Conservation (phyloP, 2,888 invertebrate genomes). For the Drosophila suboccidentalis region DNA sequence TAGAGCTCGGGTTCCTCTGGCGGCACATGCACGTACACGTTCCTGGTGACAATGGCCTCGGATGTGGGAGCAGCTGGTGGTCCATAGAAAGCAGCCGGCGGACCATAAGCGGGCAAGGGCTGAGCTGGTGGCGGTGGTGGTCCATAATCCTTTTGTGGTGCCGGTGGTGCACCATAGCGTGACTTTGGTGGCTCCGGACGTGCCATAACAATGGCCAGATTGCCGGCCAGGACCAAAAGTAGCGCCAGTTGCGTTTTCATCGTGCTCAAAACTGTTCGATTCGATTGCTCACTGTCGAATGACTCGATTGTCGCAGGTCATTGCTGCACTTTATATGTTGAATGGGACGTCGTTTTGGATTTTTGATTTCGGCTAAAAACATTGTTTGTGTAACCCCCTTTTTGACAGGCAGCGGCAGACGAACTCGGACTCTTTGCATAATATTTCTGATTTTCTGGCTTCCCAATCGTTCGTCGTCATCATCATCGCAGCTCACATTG, state of each 20-base stretch:
- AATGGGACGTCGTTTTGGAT: neutral
- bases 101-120: constrained; percentile 83
- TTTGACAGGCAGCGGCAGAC: neutral
- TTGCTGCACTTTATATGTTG: constrained; percentile 63
- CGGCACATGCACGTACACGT: constrained; percentile 87
- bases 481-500: constrained; percentile 32
- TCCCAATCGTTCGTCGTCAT: constrained; percentile 54
- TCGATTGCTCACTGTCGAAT: constrained; percentile 61
- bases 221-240: constrained; percentile 80
- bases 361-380: constrained; percentile 14
- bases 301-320: constrained; percentile 68
- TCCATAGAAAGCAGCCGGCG: constrained; percentile 84
- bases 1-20: constrained; percentile 86
- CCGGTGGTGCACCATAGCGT: constrained; percentile 83
- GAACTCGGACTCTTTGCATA: constrained; percentile 69
- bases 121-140: constrained; percentile 81
- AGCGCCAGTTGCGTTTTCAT: constrained; percentile 62
- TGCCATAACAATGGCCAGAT: constrained; percentile 85
- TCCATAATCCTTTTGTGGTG: constrained; percentile 84
- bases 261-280: constrained; percentile 32
- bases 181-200: constrained; percentile 85
- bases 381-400: constrained; percentile 62
- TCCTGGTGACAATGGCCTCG: constrained; percentile 84
- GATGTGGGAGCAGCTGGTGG: constrained; percentile 75
- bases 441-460: constrained; percentile 71